Evolutionary conservation across 2,113 vertebrate genomes (phyloP), one percentile per base, ranked within the genome.

Genomic region (Rhinoderma darwinii): DNA sequence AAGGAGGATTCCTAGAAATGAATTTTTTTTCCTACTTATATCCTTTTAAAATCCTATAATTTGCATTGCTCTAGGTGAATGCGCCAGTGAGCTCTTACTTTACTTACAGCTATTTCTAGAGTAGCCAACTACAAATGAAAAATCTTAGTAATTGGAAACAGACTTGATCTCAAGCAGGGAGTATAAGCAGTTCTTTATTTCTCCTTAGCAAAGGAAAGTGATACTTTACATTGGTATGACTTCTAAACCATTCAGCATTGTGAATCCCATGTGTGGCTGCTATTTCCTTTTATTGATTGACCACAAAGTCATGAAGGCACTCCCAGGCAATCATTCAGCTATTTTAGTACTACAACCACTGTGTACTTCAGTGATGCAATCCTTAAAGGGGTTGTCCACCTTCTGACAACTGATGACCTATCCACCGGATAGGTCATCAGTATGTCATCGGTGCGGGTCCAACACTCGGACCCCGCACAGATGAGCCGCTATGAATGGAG

Each of bases 251-350:
- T 68, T 82, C 61, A 82, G 59, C 63, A 22, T 30, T 66, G 43
- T 25, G 43, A 68, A 35, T 82, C 80, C 80, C 80, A 82, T 47
- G 61, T 47, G 80, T 30, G 63, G 54, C 54, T 82, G 41, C 41
- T 68, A 66, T 56, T 82, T 82, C 80, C 80, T 82, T 20, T 82
- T 82, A 82, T 68, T 47, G 80, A 82, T 47, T 70, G 61, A 82
- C 80, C 80, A 44, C 25, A 82, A 32, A 68, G 80, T 43, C 27
- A 44, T 44, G 41, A 68, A 82, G 61, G 61, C 80, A 82, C 27
- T 44, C 61, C 80, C 59, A 47, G 6, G 9, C 12, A 82, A 66
- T 68, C 27, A 47, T 82, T 82, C 30, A 66, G n/a, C 78, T 81
- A 61, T 81, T 81, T 61, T 12, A 39, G 78, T 41, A 63, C 35